Evolutionary conservation across 2,113 vertebrate species (phyloP).

Genomic region (Meriones unguiculatus): DNA sequence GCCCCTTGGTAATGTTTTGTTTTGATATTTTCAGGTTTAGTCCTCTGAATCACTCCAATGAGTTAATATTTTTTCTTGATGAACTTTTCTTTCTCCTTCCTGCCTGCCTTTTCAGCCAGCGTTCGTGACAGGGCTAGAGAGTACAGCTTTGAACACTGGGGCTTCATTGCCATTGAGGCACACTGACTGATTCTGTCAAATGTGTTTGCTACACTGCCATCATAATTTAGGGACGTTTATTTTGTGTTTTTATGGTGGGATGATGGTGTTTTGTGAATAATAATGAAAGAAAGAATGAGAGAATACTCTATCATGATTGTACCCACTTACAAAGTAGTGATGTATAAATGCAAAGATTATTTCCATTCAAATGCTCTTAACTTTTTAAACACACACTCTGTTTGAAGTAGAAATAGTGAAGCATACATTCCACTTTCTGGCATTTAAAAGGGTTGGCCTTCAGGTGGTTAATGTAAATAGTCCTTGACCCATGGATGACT

Average conservation of each 20-base stretch:
- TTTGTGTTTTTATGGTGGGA: slow-evolving; percentile 37
- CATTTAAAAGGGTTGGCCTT: slow-evolving; percentile 14
- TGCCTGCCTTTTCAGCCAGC: not conserved
- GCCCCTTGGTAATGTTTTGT: not conserved
- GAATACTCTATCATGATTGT: not conserved
- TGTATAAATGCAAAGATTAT: slow-evolving; percentile 57
- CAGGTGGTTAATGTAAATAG: not conserved
- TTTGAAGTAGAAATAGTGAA: slow-evolving; percentile 62
- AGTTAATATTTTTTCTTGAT: not conserved
- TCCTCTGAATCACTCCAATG: not conserved
- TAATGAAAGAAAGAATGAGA: slow-evolving; percentile 29
- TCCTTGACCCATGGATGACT: slow-evolving; percentile 18
- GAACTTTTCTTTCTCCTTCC: not conserved
- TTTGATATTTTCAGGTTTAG: not conserved
- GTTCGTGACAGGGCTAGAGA: not conserved
- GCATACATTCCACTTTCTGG: not conserved
- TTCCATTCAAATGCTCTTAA: slow-evolving; percentile 10
- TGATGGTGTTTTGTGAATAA: slow-evolving; percentile 52
- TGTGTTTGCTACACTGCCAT: not conserved
- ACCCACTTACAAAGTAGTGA: slow-evolving; percentile 29
- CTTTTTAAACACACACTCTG: not conserved
- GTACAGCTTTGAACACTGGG: not conserved
- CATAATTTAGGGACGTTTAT: slow-evolving; percentile 42
- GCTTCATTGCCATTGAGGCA: not conserved
- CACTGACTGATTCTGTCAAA: not conserved